phyloP scores from a whole-genome alignment of 2,113 vertebrate species.

The Heterochromis multidens region DNA sequence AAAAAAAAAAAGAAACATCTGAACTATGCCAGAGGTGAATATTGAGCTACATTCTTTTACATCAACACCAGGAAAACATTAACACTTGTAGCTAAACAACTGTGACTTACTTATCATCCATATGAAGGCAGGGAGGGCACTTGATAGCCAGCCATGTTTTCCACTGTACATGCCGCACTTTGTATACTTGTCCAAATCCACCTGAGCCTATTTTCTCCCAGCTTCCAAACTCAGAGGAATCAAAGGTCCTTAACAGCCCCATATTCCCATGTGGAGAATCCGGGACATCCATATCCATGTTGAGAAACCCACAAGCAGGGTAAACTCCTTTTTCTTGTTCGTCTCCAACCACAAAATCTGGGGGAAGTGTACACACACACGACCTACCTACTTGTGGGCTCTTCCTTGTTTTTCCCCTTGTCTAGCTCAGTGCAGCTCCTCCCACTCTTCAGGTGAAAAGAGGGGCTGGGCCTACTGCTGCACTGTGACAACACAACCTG shows the following conservation, averaged over 20 bases:
- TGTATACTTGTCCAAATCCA: slow-evolving; percentile 97
- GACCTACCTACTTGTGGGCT: slow-evolving; percentile 51
- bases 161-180: slow-evolving; percentile 94
- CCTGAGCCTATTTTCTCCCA: slow-evolving; percentile 98
- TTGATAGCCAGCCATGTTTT: slow-evolving; percentile 98
- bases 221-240: slow-evolving; percentile 84
- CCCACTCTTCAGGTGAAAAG: slow-evolving; percentile 80
- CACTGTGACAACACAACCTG: slow-evolving; percentile 77
- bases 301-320: slow-evolving; percentile 30
- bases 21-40: background rate
- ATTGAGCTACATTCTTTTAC: background rate
- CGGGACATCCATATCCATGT: slow-evolving; percentile 80
- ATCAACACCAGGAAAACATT: background rate
- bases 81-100: background rate
- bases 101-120: slow-evolving; percentile 90
- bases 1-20: background rate
- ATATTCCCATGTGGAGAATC: slow-evolving; percentile 81
- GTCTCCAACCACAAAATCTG: slow-evolving; percentile 41
- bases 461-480: slow-evolving; percentile 44
- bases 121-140: slow-evolving; percentile 92
- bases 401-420: slow-evolving; percentile 72
- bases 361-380: slow-evolving; percentile 22
- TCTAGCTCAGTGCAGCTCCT: slow-evolving; percentile 49
- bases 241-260: slow-evolving; percentile 90
- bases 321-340: slow-evolving; percentile 24